These are phyloP conservation scores for Oreocharis arfaki DNA, from an alignment of 2,113 vertebrate genomes.

Conservation along the genomic window DNA sequence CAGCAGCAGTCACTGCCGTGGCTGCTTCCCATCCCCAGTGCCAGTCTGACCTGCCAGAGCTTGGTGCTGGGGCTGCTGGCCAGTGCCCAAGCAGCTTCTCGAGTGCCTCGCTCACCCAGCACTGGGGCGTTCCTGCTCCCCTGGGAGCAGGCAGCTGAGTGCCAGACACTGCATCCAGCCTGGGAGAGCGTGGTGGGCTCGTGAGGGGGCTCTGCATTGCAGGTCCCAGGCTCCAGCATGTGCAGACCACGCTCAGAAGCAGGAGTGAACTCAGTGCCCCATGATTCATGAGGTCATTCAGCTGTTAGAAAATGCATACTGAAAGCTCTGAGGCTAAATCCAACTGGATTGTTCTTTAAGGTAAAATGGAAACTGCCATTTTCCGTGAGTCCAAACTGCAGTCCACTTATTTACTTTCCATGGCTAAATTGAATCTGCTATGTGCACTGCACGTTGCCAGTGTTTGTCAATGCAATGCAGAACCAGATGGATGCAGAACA, in stretches of 20 bases:
- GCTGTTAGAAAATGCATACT: neutral
- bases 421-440: neutral
- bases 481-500: neutral
- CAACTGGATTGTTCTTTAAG: neutral
- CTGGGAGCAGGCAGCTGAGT: neutral
- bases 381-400: neutral
- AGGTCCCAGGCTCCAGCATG: rapidly evolving
- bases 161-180: neutral
- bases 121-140: neutral
- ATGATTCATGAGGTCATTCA: neutral
- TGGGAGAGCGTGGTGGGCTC: rapidly evolving
- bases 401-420: neutral
- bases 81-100: rapidly evolving
- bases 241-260: neutral
- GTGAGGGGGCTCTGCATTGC: rapidly evolving
- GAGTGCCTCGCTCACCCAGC: rapidly evolving
- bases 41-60: neutral
- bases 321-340: neutral
- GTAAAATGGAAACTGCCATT: neutral
- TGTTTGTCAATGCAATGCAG: neutral
- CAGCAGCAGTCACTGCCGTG: neutral
- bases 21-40: neutral
- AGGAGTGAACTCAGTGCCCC: neutral
- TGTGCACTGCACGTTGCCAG: neutral
- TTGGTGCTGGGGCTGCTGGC: neutral